Evolutionary conservation across 2,113 vertebrate species (phyloP), one percentile per base, ranked within the genome.

Genomic region (Anseranas semipalmata): DNA sequence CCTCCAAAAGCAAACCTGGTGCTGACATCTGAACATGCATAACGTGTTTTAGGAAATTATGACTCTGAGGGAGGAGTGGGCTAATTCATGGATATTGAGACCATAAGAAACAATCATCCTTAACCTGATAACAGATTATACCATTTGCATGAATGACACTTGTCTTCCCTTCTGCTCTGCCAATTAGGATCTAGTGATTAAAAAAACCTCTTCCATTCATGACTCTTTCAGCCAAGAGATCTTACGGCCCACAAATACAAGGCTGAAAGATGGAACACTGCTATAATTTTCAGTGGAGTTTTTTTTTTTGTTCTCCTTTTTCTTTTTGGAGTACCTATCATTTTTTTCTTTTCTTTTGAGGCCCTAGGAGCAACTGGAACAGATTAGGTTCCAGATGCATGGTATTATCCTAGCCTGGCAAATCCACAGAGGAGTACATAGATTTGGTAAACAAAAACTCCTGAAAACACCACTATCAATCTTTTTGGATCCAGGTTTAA

Each of bases 381-480:
- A 94, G 46, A 87, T 85, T 16, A 3, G 8, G 35, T 25, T 87
- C 39, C 62, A 87, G 37, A 62, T 85, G 58, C 52, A 66, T 75
- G 73, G 70, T 91, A 79, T 87, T 78, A 58, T 94, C 66, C 62
- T 65, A 95, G 62, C 43, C 87, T 96, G 94, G 93, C 93, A 96
- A 93, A 87, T 87, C 53, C 81, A 94, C 84, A 95, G 81, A 91
- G 33, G 33, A 87, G 30, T 33, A 58, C n/a, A 75, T 13, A 33
- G 89, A 94, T 95, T 92, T 89, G 56, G 76, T 92, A 95, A 96
- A 95, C 93, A 96, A 87, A 87, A 89, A 17, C 33, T 87, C 67
- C 28, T 90, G 50, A 86, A 88, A 86, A 76, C 63, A 88, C 9
- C 39, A 65, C 52, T 78, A 91, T 60, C 72, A 48, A 18, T 84